A percentile compares a stretch with the other conserved stretches of the same genome.
Evolutionary conservation across 1,140 invertebrate species (phyloP).

Genomic region (Maniola jurtina): DNA sequence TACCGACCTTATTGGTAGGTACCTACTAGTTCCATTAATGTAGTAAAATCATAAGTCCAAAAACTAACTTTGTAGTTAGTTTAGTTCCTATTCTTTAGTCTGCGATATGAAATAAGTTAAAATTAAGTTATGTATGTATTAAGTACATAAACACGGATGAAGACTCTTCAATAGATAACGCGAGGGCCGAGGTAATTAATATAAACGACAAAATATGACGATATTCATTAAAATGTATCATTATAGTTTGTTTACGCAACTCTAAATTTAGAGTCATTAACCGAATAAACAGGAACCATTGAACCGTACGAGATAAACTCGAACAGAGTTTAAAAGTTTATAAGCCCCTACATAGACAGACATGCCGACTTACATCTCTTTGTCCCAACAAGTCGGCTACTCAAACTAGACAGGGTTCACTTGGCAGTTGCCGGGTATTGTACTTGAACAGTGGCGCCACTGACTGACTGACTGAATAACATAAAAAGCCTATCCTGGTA

Average conservation of each 20-base stretch:
- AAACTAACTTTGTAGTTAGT: not conserved
- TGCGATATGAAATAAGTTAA: not conserved
- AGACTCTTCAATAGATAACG: not conserved
- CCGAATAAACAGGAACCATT: slow-evolving; percentile 28
- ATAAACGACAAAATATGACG: not conserved
- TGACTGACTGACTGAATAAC: too few species aligned
- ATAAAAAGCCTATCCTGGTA: too few species aligned
- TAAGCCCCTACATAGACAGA: not conserved
- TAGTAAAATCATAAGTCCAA: too few species aligned
- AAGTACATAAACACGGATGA: too few species aligned
- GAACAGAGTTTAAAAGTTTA: slow-evolving; percentile 25
- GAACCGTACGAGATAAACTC: slow-evolving; percentile 24
- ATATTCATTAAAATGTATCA: slow-evolving; percentile 2
- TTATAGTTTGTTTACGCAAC: slow-evolving; percentile 16
- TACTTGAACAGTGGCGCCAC: too few species aligned
- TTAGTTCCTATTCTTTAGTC: not conserved
- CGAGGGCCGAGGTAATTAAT: not conserved
- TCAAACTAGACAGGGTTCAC: too few species aligned
- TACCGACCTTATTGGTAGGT: too few species aligned
- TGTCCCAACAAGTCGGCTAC: too few species aligned
- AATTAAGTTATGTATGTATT: too few species aligned
- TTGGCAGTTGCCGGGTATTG: too few species aligned
- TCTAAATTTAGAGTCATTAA: slow-evolving; percentile 29
- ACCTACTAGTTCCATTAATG: too few species aligned
- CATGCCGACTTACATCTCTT: not conserved